A percentile compares a stretch with the other conserved stretches of the same genome.
Evolutionary conservation across 64 coral and sea anemone genomes (phyloP).

Genomic region (Montipora cactus): DNA sequence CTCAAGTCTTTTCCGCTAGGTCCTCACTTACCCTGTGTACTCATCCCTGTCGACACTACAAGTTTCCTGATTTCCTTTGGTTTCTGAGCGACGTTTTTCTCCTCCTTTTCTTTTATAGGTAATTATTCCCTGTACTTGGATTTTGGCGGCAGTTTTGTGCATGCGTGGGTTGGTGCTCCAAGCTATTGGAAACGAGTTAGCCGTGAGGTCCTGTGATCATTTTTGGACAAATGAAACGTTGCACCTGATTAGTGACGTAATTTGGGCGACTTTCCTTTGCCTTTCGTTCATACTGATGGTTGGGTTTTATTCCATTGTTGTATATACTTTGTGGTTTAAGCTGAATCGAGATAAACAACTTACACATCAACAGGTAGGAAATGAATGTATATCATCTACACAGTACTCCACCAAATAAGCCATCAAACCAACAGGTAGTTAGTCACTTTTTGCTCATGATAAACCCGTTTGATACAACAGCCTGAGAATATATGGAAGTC

Average conservation of each 20-base stretch:
- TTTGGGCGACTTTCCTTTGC: neutral
- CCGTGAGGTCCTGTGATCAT: neutral
- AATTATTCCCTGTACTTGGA: neutral
- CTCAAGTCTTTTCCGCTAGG: too few species aligned
- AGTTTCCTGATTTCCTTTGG: too few species aligned
- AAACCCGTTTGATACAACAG: too few species aligned
- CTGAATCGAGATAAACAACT: neutral
- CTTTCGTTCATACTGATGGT: constrained; percentile 25
- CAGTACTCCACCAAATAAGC: too few species aligned
- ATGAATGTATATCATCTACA: too few species aligned
- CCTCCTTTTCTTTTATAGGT: neutral
- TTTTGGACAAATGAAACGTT: neutral
- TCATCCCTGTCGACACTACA: too few species aligned
- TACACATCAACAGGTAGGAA: neutral
- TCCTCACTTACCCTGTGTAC: too few species aligned
- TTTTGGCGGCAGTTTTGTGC: neutral
- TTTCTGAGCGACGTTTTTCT: too few species aligned
- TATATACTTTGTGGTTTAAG: constrained; percentile 44
- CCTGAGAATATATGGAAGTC: too few species aligned
- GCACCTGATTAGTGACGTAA: neutral
- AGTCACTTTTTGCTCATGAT: too few species aligned
- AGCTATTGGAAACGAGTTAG: neutral
- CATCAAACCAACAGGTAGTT: too few species aligned
- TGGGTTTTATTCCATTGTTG: constrained; percentile 29
- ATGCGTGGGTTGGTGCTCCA: neutral